These are phyloP conservation scores for Adoxophyes honmai DNA, from an alignment of 1,140 invertebrate species.

Conservation along the genomic window DNA sequence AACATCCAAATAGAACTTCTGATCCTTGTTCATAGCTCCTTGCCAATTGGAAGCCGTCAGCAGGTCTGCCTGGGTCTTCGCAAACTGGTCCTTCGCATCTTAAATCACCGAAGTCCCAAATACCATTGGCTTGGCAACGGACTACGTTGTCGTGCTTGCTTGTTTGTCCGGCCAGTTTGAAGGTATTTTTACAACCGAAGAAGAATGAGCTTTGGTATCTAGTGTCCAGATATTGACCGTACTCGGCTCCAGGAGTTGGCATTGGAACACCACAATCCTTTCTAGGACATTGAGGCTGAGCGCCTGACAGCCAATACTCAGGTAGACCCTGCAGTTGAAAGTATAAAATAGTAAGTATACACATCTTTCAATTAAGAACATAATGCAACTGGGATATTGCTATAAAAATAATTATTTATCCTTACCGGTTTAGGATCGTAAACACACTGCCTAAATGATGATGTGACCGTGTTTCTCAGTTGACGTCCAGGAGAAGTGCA, in stretches of 20 bases:
- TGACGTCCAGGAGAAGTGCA: constrained; percentile 88
- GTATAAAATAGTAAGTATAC: constrained; percentile 21
- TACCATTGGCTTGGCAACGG: constrained; percentile 92
- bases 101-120: constrained; percentile 98
- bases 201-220: constrained; percentile 95
- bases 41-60: constrained; percentile 92
- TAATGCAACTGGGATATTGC: too few relatives aligned
- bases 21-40: constrained; percentile 96
- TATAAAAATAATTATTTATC: too few relatives aligned
- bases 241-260: constrained; percentile 94
- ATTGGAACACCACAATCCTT: constrained; percentile 92
- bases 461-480: constrained; percentile 87
- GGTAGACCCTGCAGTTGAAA: constrained; percentile 83
- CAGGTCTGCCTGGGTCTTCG: constrained; percentile 94
- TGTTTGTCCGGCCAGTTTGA: constrained; percentile 95
- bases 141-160: constrained; percentile 94
- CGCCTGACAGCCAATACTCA: constrained; percentile 95
- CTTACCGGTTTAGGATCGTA: constrained; percentile 93
- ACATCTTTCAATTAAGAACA: constrained; percentile 16
- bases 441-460: constrained; percentile 94
- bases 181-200: constrained; percentile 97
- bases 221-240: constrained; percentile 92
- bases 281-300: constrained; percentile 89
- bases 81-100: constrained; percentile 97
- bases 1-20: constrained; percentile 93